These are phyloP conservation scores for Probaryconus sp. DNA, from an alignment of 1,140 invertebrate species.

Conservation along the genomic window DNA sequence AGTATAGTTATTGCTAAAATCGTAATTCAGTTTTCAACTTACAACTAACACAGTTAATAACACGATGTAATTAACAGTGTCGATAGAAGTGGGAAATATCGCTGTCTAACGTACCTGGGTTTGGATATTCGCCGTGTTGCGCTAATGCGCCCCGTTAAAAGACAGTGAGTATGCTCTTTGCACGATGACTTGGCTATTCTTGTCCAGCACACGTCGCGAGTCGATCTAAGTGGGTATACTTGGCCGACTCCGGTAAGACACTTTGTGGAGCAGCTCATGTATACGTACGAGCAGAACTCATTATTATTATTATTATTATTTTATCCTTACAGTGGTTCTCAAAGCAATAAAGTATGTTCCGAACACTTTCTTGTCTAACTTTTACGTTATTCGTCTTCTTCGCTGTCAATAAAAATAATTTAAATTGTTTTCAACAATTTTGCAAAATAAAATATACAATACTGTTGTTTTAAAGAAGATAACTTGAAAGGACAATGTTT, in stretches of 20 bases:
- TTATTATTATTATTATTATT: slow-evolving; percentile 71
- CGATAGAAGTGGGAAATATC: slow-evolving; percentile 59
- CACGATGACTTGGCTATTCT: slow-evolving; percentile 76
- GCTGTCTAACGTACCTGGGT: slow-evolving; percentile 58
- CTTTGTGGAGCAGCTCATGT: slow-evolving; percentile 72
- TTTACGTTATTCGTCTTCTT: too few relatives aligned
- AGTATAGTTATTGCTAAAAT: slow-evolving; percentile 26
- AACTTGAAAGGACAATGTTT: too few relatives aligned
- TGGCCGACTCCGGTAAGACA: slow-evolving; percentile 74
- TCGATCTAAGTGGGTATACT: slow-evolving; percentile 73
- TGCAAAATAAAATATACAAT: too few relatives aligned
- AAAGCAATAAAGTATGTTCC: slow-evolving; percentile 30
- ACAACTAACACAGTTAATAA: slow-evolving; percentile 52
- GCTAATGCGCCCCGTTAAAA: slow-evolving; percentile 72
- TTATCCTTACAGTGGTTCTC: slow-evolving; percentile 65
- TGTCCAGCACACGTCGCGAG: slow-evolving; percentile 68
- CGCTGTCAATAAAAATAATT: too few relatives aligned
- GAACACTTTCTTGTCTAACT: slow-evolving; percentile 21
- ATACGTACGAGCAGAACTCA: slow-evolving; percentile 65
- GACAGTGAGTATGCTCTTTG: slow-evolving; percentile 77
- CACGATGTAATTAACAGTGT: slow-evolving; percentile 57
- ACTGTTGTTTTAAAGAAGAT: too few relatives aligned
- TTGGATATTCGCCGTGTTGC: slow-evolving; percentile 64
- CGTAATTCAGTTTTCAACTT: slow-evolving; percentile 47
- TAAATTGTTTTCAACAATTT: too few relatives aligned